These are phyloP conservation scores for Coranthus polyacanthus DNA, from an alignment of 2,797 vertebrate genomes.

Conservation along the genomic window DNA sequence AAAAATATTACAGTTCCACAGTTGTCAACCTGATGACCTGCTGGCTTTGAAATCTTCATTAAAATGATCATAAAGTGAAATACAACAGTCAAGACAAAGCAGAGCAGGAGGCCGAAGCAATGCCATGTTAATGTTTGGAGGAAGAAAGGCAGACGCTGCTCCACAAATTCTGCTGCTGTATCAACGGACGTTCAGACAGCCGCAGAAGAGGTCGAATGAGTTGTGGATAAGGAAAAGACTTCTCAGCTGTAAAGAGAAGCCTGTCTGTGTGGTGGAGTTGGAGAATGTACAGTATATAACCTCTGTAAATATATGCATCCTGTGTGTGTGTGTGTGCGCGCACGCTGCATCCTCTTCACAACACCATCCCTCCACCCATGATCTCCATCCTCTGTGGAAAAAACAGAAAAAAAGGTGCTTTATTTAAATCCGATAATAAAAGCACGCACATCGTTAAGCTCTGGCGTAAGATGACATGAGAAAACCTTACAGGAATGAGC, in stretches of 20 bases:
- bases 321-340: too few species aligned
- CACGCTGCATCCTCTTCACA: conserved; percentile 77
- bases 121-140: conserved; percentile 1
- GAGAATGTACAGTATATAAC: conserved; percentile 42
- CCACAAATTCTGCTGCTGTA: not conserved
- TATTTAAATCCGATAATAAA: too few species aligned
- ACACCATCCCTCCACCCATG: conserved; percentile 93
- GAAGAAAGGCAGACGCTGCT: not conserved
- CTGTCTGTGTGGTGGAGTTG: not conserved
- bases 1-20: conserved; percentile 20
- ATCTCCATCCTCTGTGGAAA: conserved; percentile 92
- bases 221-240: not conserved
- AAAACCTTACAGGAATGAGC: too few species aligned
- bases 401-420: conserved; percentile 3
- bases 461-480: too few species aligned
- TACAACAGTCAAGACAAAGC: conserved; percentile 14
- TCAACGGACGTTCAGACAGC: not conserved
- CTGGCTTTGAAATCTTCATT: conserved; percentile 19
- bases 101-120: conserved; percentile 13
- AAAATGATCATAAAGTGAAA: not conserved
- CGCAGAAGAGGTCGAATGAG: not conserved
- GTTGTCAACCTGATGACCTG: conserved; percentile 11
- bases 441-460: not conserved
- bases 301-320: conserved; percentile 32
- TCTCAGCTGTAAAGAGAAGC: not conserved